Base-by-base conservation (phyloP, 2,797 vertebrate genomes). In the Cryptoblepharus egeriae region DNA sequence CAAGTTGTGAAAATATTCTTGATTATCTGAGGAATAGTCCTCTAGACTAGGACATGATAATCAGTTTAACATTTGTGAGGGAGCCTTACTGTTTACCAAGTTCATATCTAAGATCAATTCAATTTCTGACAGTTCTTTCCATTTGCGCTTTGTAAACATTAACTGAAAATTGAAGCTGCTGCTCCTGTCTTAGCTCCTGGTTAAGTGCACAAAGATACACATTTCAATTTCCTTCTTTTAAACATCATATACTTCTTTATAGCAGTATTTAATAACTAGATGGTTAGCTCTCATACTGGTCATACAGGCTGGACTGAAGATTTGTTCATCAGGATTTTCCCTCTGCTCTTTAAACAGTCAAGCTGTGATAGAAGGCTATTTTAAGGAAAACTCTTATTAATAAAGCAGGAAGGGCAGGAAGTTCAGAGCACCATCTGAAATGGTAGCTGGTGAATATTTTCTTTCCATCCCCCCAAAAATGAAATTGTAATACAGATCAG, bases 121-220 rank as follows among this genome's bases (percentile, higher is more conserved):
- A 88, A 83, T 91, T 89, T 90, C 91, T 89, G 89, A 28, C 87
- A 88, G 58, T 39, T 37, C 87, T 91, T 94, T 91, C 88, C 92
- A 93, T 94, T 87, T 81, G 72, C 93, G 85, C 90, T 90, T 88
- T 87, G 73, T 81, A 84, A 92, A 88, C 82, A 85, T 87, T 72
- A 91, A 88, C 80, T 91, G 91, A 91, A 93, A 95, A 91, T 75
- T 80, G 90, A 92, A 94, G 72, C 91, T 93, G 92, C 91, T 92
- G 89, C 87, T 83, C 75, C 15, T 22, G 13, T 76, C 49, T 58
- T 83, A 75, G 83, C 71, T 70, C 92, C 93, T 90, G 84, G 75
- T 75, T 85, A 79, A 73, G 18, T 65, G 80, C 74, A 86, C 90
- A 73, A 69, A 84, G 87, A 80, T 90, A 73, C 85, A 91, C 85